Evolutionary conservation across 2,888 invertebrate genomes (phyloP).

Genomic region (Chaitophorus viminalis): DNA sequence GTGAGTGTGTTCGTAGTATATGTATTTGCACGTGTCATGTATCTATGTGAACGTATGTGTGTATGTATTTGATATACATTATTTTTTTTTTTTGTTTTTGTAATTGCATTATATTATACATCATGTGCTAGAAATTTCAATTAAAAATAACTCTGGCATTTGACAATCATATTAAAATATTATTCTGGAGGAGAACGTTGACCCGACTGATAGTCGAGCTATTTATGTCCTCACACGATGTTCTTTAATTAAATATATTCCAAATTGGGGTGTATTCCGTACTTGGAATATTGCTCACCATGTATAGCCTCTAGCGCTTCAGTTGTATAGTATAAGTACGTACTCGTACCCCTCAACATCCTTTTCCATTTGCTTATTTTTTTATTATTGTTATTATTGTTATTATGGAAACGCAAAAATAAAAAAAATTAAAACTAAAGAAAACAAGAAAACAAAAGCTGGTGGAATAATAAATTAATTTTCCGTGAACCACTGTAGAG

Average conservation of each 20-base stretch:
- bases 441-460: not conserved
- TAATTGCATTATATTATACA: not conserved
- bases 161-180: constrained; percentile 44
- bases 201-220: not conserved
- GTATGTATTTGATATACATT: not conserved
- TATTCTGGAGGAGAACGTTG: not conserved
- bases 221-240: not conserved
- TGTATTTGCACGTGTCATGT: not conserved
- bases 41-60: not conserved
- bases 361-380: constrained; percentile 26
- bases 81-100: not conserved
- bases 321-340: not conserved
- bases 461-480: constrained; percentile 8
- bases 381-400: constrained; percentile 12
- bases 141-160: constrained; percentile 25
- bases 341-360: not conserved
- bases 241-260: constrained; percentile 45
- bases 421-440: not conserved
- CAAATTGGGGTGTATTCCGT: constrained; percentile 35
- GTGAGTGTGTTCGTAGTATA: too few species aligned
- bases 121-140: not conserved
- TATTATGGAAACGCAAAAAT: not conserved
- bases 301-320: not conserved
- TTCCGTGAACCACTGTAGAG: not conserved
- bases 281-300: constrained; percentile 17